Percentiles rank a stretch among this genome's conserved stretches.
These are phyloP conservation scores for Paraplagusia blochii DNA, from an alignment of 2,113 vertebrate genomes.

Conservation along the genomic window DNA sequence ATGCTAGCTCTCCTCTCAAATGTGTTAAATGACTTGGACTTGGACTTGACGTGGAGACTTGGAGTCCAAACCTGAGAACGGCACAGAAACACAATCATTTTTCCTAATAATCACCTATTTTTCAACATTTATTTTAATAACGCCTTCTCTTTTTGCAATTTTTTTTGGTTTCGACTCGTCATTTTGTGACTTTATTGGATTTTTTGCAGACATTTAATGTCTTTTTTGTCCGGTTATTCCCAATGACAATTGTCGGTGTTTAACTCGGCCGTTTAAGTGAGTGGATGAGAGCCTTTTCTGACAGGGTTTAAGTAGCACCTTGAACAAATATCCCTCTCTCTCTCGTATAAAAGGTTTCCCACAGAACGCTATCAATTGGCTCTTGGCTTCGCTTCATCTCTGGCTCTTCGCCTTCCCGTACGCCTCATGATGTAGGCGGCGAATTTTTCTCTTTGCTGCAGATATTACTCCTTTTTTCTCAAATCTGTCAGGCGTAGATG, in stretches of 20 bases:
- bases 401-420: conserved; percentile 20
- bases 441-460: conserved; percentile 52
- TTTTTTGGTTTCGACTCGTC: neutral
- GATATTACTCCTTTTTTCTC: conserved; percentile 55
- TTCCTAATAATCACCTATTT: too few relatives aligned
- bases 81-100: too few relatives aligned
- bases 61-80: too few relatives aligned
- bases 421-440: conserved; percentile 40
- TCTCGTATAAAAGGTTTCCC: conserved; percentile 13
- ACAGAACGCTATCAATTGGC: conserved; percentile 45
- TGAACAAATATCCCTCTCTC: conserved; percentile 7
- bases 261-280: conserved; percentile 45
- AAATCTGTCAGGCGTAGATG: conserved; percentile 49
- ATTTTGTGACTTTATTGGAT: neutral
- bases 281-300: conserved; percentile 21
- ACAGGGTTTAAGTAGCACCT: conserved; percentile 47
- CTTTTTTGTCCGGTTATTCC: conserved; percentile 41
- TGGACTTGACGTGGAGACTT: too few relatives aligned
- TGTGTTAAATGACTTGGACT: too few relatives aligned
- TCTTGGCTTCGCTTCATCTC: conserved; percentile 49
- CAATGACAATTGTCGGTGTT: conserved; percentile 37
- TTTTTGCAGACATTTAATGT: conserved; percentile 35
- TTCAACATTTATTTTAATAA: too few relatives aligned
- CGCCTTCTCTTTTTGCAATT: neutral
- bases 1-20: too few relatives aligned